Conservation (phyloP, 2,797 vertebrate species). For the Apogon talboti region DNA sequence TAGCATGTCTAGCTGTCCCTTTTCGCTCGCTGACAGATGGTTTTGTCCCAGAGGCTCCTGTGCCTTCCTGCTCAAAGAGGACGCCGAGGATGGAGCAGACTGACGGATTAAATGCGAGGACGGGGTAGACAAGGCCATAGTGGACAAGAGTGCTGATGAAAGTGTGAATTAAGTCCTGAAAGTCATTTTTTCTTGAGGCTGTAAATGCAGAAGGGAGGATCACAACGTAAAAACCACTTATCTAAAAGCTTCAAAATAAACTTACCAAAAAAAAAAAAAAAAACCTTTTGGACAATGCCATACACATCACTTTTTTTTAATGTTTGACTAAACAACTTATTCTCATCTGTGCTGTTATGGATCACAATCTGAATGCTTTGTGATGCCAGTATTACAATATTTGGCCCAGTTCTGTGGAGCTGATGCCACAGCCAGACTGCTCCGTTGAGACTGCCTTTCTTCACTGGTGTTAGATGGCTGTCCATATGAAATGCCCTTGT, state of each 20-base stretch:
- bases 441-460: constrained; percentile 52
- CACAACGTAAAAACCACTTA: not conserved
- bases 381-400: constrained; percentile 47
- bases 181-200: constrained; percentile 9
- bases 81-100: constrained; percentile 47
- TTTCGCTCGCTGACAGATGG: constrained; percentile 60
- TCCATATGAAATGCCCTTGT: constrained; percentile 64
- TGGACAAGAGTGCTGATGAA: constrained; percentile 33
- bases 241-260: constrained; percentile 22
- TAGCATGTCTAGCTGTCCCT: constrained; percentile 54
- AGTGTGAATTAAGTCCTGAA: constrained; percentile 5
- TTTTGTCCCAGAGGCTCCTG: constrained; percentile 58
- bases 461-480: constrained; percentile 61
- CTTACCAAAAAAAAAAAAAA: not conserved
- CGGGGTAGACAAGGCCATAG: constrained; percentile 33
- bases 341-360: constrained; percentile 53
- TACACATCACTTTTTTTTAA: constrained; percentile 26
- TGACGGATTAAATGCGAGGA: constrained; percentile 40
- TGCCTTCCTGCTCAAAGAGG: constrained; percentile 49
- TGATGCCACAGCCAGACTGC: constrained; percentile 40
- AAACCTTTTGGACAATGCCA: not conserved
- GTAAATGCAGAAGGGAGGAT: not conserved
- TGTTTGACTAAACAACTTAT: constrained; percentile 45
- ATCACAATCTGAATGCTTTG: constrained; percentile 45
- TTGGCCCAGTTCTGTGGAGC: constrained; percentile 43